phyloP scores from a whole-genome alignment of 2,113 vertebrate species.

The Carollia perspicillata region DNA sequence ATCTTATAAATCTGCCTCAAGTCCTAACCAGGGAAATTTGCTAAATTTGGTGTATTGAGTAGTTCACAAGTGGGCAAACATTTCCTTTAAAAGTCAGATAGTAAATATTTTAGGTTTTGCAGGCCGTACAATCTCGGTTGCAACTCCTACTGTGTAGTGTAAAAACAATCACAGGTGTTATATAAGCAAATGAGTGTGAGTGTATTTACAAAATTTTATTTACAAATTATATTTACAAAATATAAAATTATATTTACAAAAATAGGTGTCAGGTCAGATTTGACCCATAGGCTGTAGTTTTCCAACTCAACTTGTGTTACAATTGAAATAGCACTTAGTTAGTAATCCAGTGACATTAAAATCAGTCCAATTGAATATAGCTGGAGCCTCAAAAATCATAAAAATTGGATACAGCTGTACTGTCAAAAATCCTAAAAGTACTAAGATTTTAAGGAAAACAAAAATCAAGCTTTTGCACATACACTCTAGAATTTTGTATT shows the following conservation, averaged over 20 bases:
- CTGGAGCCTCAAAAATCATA: neutral
- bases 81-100: neutral
- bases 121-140: neutral
- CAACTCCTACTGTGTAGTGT: neutral
- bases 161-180: neutral
- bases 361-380: neutral
- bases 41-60: neutral
- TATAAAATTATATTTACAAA: slow-evolving; percentile 9
- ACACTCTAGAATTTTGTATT: neutral
- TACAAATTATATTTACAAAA: slow-evolving; percentile 13
- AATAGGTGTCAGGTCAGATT: neutral
- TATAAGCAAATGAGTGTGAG: neutral
- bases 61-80: neutral
- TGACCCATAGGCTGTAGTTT: neutral
- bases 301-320: neutral
- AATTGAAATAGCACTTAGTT: neutral
- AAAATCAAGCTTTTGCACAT: neutral
- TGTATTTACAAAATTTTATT: too few species aligned
- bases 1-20: neutral
- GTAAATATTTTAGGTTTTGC: neutral
- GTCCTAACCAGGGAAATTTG: neutral
- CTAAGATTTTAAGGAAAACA: neutral
- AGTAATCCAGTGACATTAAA: neutral
- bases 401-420: neutral
- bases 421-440: neutral